Conservation (phyloP, 2,888 invertebrate genomes). For the Drosophila subsilvestris region DNA sequence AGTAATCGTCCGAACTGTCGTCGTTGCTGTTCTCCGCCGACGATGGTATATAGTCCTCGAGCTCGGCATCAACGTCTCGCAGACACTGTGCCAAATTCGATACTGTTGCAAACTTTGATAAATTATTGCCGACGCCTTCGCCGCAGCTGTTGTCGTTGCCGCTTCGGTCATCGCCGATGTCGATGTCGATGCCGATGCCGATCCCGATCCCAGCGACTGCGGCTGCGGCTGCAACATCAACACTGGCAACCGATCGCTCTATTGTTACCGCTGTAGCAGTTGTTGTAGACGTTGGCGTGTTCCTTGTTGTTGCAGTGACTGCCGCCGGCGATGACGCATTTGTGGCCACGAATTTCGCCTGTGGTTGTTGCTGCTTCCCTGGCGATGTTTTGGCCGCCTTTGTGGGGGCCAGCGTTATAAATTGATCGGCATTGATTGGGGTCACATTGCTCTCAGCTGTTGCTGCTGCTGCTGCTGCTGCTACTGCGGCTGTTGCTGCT, state of each 20-base stretch:
- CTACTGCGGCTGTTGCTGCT: slow-evolving; percentile 48
- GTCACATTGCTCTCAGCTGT: slow-evolving; percentile 73
- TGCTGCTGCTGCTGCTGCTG: slow-evolving; percentile 36
- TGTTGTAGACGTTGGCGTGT: slow-evolving; percentile 45
- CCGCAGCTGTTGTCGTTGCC: slow-evolving; percentile 66
- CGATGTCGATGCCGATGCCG: slow-evolving; percentile 32
- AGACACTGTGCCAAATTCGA: slow-evolving; percentile 84
- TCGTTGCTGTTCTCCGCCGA: slow-evolving; percentile 80
- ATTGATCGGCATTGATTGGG: slow-evolving; percentile 82
- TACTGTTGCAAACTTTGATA: slow-evolving; percentile 84
- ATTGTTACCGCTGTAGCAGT: slow-evolving; percentile 37
- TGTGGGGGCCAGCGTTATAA: slow-evolving; percentile 76
- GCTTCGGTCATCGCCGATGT: neutral
- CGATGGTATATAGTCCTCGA: slow-evolving; percentile 84
- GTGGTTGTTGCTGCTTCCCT: slow-evolving; percentile 37
- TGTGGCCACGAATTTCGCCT: slow-evolving; percentile 43
- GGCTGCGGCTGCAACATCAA: slow-evolving; percentile 18
- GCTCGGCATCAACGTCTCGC: slow-evolving; percentile 84
- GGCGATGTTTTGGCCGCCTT: slow-evolving; percentile 70
- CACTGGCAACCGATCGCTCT: neutral
- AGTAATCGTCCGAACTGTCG: slow-evolving; percentile 79
- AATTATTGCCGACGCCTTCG: slow-evolving; percentile 80
- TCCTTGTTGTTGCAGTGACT: slow-evolving; percentile 40
- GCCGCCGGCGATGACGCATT: slow-evolving; percentile 63
- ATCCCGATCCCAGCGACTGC: slow-evolving; percentile 34